These are phyloP conservation scores for Ondatra zibethicus DNA, from an alignment of 2,113 vertebrate species.

Conservation along the genomic window DNA sequence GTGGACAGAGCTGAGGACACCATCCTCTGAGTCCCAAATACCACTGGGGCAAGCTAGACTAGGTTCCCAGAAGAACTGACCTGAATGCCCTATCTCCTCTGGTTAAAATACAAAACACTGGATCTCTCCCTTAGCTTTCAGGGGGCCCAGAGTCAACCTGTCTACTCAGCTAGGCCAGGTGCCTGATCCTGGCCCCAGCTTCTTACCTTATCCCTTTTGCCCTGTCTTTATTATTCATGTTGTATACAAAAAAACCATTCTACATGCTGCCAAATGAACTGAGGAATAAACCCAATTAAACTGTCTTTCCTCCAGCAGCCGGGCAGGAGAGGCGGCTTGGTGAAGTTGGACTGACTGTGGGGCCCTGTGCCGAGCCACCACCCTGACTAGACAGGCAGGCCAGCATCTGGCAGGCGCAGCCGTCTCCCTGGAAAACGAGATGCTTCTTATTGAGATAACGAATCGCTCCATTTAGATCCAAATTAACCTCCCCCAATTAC, in stretches of 20 bases:
- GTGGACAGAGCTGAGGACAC: not conserved
- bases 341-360: not conserved
- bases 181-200: not conserved
- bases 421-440: slow-evolving; percentile 80
- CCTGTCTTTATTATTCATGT: not conserved
- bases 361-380: not conserved
- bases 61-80: not conserved
- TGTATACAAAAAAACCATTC: not conserved
- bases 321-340: not conserved
- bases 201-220: not conserved
- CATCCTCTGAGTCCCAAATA: not conserved
- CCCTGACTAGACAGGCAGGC: not conserved
- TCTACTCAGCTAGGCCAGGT: not conserved
- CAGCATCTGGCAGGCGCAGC: slow-evolving; percentile 72
- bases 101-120: slow-evolving; percentile 3
- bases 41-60: not conserved
- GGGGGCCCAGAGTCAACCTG: not conserved
- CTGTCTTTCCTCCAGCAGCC: not conserved
- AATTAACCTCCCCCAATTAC: slow-evolving; percentile 78
- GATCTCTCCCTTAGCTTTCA: not conserved
- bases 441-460: slow-evolving; percentile 84
- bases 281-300: slow-evolving; percentile 11
- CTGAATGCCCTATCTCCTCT: not conserved
- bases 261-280: not conserved
- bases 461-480: slow-evolving; percentile 82